Base-by-base conservation (phyloP, 37 sponge, comb jelly and placozoan genomes). In the Spongia lamella region DNA sequence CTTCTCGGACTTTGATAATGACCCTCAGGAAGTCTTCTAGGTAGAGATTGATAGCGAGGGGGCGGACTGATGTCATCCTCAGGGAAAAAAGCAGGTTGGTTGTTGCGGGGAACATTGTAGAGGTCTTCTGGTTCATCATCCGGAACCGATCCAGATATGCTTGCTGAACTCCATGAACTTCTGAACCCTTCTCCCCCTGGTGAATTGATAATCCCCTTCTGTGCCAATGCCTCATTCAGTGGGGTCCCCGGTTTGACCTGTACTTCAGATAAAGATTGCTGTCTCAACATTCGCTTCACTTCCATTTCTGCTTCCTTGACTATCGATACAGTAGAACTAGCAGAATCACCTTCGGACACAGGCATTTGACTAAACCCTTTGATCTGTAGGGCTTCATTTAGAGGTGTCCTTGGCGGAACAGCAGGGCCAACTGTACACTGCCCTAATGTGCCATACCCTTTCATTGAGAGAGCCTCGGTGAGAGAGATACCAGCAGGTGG, bases 191-290 rank as follows among this genome's bases (percentile, higher is more conserved):
- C 53, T 17, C 71, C 50, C 15, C 25, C 25, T 2, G 53, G 68
- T 30, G 1, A 27, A 4, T 7, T 25, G 2, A 37, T 52, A 35
- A 70, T 15, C 19, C 77, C 77, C 36, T 76, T 80, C n/a, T 53
- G 4, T 16, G 70, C 16, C 37, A 81, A 50, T 19, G 87, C 87
- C 19, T 86, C 75, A 2, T 57, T 63, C 3, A 86, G 70, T 1
- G 70, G 55, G n/a, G 63, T 61, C 16, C 81, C 87, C 5, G 87
- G 51, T 16, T 81, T 39, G 0, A 79, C 69, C n/a, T 85, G 61
- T 6, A 25, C 34, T 24, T 34, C 11, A 11, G 58, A 33, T 5
- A 54, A 53, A 6, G 34, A 16, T 21, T 77, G 64, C 32, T 84
- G 65, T 25, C 29, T 27, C 9, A 43, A 9, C 47, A 43, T 43